Conservation (phyloP, 1,140 invertebrate genomes). For the Musca domestica region DNA sequence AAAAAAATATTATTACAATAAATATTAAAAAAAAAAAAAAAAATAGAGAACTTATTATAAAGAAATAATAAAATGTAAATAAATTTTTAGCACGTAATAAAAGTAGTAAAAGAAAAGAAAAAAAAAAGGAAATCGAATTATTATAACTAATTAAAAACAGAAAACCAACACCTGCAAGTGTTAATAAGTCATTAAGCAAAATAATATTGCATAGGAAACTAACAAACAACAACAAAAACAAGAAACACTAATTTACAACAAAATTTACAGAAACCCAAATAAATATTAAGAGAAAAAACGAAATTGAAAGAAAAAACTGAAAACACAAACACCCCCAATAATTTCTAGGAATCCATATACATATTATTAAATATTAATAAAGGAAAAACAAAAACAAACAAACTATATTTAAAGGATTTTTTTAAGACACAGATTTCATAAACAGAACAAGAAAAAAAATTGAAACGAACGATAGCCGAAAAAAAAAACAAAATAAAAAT, state of each 20-base stretch:
- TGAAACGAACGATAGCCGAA: neutral
- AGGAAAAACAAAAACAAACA: neutral
- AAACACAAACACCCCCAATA: neutral
- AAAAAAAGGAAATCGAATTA: conserved; percentile 1
- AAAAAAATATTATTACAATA: conserved; percentile 26
- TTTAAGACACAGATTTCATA: conserved; percentile 13
- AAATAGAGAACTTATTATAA: conserved; percentile 33
- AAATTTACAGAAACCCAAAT: conserved; percentile 44
- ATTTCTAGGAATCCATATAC: conserved; percentile 15
- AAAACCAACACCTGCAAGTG: conserved; percentile 10
- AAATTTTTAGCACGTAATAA: conserved; percentile 21
- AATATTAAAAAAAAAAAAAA: conserved; percentile 41
- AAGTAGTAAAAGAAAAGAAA: conserved; percentile 4
- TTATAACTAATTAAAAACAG: conserved; percentile 25
- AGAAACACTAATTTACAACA: too few relatives aligned
- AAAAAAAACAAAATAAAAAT: neutral
- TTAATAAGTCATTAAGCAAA: conserved; percentile 17
- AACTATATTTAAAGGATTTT: conserved; percentile 19
- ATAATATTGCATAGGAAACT: neutral
- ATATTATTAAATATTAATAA: conserved; percentile 12
- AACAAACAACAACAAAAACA: conserved; percentile 31
- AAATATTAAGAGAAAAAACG: conserved; percentile 29
- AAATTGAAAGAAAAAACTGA: neutral
- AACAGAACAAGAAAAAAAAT: neutral
- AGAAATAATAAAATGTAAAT: conserved; percentile 23